Conservation (phyloP, 2,113 vertebrate species). For the Erinaceus europaeus region DNA sequence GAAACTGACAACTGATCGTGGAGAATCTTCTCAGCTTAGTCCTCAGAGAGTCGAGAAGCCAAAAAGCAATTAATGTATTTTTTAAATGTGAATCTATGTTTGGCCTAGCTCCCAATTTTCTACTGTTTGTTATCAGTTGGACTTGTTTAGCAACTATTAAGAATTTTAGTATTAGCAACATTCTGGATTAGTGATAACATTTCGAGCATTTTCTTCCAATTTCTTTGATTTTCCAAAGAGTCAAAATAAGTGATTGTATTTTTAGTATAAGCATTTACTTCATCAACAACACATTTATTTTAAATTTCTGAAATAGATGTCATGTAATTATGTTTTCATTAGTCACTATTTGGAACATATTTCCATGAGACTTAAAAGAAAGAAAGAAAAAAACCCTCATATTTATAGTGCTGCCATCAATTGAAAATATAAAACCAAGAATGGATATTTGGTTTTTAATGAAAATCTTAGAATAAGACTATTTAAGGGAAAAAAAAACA, state of each 20-base stretch:
- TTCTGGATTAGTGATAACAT: background rate
- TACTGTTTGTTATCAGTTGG: background rate
- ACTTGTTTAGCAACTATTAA: background rate
- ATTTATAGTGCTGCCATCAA: slow-evolving; percentile 14
- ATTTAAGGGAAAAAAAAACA: background rate
- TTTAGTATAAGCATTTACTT: slow-evolving; percentile 37
- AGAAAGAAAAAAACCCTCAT: background rate
- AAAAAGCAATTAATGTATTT: background rate
- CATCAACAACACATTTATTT: background rate
- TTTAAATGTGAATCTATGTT: background rate
- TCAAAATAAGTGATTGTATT: background rate
- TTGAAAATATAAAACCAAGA: slow-evolving; percentile 44
- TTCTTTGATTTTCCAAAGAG: background rate
- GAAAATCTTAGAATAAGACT: background rate
- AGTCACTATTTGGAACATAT: slow-evolving; percentile 27
- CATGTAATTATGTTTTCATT: slow-evolving; percentile 1
- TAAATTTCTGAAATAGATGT: background rate
- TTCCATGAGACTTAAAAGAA: slow-evolving; percentile 1
- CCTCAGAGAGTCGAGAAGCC: background rate
- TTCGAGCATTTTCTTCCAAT: background rate
- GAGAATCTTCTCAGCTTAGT: slow-evolving; percentile 7
- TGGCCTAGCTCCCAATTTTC: background rate
- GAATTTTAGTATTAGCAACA: background rate
- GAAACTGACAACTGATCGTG: slow-evolving; percentile 30
- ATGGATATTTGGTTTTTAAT: background rate